Evolutionary conservation across 30 jellyfish, hydroid and myxozoan species (phyloP).

Genomic region (Aurelia sp.): DNA sequence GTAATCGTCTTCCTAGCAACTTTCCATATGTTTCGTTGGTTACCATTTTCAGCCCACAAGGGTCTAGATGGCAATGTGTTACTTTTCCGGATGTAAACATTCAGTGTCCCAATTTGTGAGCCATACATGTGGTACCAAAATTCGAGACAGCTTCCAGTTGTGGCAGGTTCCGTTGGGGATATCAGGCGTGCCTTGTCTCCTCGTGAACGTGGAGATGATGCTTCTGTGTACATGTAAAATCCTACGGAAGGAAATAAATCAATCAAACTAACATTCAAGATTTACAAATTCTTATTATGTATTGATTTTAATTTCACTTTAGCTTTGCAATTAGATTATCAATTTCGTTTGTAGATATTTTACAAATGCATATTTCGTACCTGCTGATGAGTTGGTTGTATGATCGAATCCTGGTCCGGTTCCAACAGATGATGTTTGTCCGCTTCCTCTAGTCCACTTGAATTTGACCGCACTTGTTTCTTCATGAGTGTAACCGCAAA

Average conservation of each 20-base stretch:
- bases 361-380: not conserved
- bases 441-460: constrained; percentile 80
- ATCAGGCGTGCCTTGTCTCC: constrained; percentile 92
- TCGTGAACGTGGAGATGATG: constrained; percentile 81
- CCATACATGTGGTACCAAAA: constrained; percentile 96
- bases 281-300: no score
- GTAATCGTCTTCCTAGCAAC: constrained; percentile 75
- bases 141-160: constrained; percentile 84
- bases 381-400: constrained; percentile 77
- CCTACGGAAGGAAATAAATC: constrained; percentile 31
- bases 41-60: constrained; percentile 88
- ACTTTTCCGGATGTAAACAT: constrained; percentile 52
- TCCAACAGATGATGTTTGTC: constrained; percentile 72
- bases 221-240: constrained; percentile 91
- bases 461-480: constrained; percentile 70
- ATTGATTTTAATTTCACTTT: no score
- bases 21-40: constrained; percentile 91
- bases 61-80: constrained; percentile 68
- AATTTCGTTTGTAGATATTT: no score
- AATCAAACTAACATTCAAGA: no score
- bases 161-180: constrained; percentile 76
- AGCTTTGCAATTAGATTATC: no score
- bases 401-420: constrained; percentile 92
- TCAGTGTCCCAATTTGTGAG: constrained; percentile 68
- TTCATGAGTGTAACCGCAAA: constrained; percentile 87